phyloP scores from a whole-genome alignment of 2,888 invertebrate species.

The Amaurobius ferox region DNA sequence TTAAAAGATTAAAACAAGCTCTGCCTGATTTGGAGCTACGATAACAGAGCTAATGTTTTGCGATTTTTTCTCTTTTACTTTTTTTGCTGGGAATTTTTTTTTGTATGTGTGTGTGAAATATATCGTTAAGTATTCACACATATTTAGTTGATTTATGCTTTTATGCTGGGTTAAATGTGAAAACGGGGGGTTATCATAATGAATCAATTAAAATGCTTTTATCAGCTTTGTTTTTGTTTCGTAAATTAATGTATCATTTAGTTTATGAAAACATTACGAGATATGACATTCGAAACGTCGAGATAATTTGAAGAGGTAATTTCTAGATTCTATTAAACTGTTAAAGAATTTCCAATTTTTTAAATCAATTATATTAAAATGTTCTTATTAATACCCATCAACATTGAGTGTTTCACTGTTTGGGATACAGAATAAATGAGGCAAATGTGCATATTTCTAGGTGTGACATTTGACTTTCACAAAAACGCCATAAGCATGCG shows the following conservation, averaged over 20 bases:
- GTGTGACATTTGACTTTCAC: too few relatives aligned
- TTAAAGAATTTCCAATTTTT: too few relatives aligned
- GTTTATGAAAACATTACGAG: too few relatives aligned
- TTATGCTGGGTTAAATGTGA: neutral
- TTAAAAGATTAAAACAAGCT: conserved; percentile 60
- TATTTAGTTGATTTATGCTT: conserved; percentile 16
- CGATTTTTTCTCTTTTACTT: conserved; percentile 15
- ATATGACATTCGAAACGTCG: too few relatives aligned
- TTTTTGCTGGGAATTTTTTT: neutral
- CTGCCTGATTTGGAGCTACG: conserved; percentile 49
- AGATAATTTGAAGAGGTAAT: too few relatives aligned
- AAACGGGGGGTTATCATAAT: conserved; percentile 1
- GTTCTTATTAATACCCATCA: too few relatives aligned
- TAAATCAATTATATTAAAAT: too few relatives aligned
- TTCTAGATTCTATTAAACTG: too few relatives aligned
- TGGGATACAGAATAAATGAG: too few relatives aligned
- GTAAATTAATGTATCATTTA: neutral
- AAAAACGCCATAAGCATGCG: too few relatives aligned
- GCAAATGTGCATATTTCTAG: too few relatives aligned
- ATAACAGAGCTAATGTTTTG: conserved; percentile 57
- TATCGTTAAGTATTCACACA: conserved; percentile 16
- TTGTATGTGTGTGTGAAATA: neutral
- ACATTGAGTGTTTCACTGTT: too few relatives aligned
- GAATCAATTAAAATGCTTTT: conserved; percentile 4
- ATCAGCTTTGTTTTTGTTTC: neutral